Evolutionary conservation across 2,888 invertebrate species (phyloP), one percentile per base, ranked within the genome.

Genomic region (Patella caerulea): DNA sequence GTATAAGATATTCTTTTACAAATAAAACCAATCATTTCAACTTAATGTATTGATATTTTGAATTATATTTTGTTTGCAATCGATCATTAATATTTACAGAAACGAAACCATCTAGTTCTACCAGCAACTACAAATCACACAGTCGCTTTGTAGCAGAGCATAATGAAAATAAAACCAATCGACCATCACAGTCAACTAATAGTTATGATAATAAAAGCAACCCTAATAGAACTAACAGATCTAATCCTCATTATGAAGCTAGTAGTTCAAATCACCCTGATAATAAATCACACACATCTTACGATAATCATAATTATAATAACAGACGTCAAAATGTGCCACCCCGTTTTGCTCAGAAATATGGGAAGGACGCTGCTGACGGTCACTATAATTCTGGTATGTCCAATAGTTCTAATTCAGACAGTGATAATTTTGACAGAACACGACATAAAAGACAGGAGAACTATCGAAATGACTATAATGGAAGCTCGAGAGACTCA

Each of bases 271-370:
- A 75, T 73, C 59, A 71, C 53, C 17, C 52, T 19, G 71, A 71
- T 14, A 75, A 71, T 29, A 70, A 65, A 70, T 69, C 52, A 54
- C 55, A 45, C 69, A 11, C 19, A 34, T 65, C 29, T 14, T 65
- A 70, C 55, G 77, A 74, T 17, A 65, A 75, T 70, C 69, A 56
- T 29, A 65, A 69, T 55, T 69, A 74, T 52, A 53, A 76, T 19
- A 56, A 75, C 45, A 54, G 72, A 71, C 75, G 76, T 14, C 77
- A 78, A 71, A 56, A 52, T 34, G 15, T 74, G 17, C 76, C 79
- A 14, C 79, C 79, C 19, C 74, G 79, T 5, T 79, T 79, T 72
- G 79, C 79, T 45, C 76, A 72, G 73, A 72, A 69, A 19, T n/a
- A 69, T 34, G 76, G 52, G 29, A 55, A 54, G 17, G 29, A 53